Base-by-base conservation (phyloP, 2,888 invertebrate genomes). In the Linnaemya tessellans region DNA sequence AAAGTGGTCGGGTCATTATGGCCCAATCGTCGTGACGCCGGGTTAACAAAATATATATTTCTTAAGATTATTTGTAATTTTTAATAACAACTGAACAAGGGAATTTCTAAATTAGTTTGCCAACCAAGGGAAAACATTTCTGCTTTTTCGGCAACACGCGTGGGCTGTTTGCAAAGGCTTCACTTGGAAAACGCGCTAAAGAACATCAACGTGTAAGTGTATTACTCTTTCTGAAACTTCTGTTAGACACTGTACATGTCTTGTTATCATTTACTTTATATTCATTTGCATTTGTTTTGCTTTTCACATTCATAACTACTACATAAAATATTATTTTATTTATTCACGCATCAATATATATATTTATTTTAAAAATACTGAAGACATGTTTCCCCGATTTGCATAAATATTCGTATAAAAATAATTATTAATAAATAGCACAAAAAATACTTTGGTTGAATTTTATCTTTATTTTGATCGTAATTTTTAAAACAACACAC, bases 301-400 rank as follows among this genome's bases (percentile, higher is more conserved):
- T 65, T 80, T 58, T 67, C 15, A 58, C 67, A 67, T 77, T 77
- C 56, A 49, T 77, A 58, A 46, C 49, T 58, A 46, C n/a, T 30
- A 13, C 10, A 15, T 30, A 35, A 13, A n/a, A 8, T 58, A 5
- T 30, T 58, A 46, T 56, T 46, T 56, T 71, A n/a, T n/a, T n/a
- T n/a, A n/a, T n/a, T n/a, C n/a, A n/a, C n/a, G n/a, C n/a, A n/a
- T n/a, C n/a, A n/a, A n/a, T 11, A 7, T 68, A 25, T 49, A 46
- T 54, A 10, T 62, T 62, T 38, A 10, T 64, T 56, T 49, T 49
- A 7, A 60, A 7, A 60, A 51, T 20, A 51, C 8, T 18, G 18
- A 7, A 65, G 5, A n/a, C 9, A 25, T 46, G 15, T 49, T 30
- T 10, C 13, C 1, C 2, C 10, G 38, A 25, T 62, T 64, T 22